Percentiles rank a stretch among this genome's conserved stretches.
Conservation (phyloP, 2,888 invertebrate genomes). For the Oconnorella tubifera region DNA sequence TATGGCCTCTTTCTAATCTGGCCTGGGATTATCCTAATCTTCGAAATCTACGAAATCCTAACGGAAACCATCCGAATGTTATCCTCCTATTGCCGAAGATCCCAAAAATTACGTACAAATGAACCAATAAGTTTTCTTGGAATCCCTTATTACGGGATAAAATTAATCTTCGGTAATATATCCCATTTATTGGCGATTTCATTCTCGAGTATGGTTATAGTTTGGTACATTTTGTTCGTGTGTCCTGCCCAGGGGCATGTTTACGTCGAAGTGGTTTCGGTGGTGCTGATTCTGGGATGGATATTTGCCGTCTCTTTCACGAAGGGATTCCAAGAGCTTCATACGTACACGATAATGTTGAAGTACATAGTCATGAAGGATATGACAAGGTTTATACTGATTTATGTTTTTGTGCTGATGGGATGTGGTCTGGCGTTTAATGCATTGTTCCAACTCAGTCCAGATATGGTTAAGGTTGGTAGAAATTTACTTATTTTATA, state of each 20-base stretch:
- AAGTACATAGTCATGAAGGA: conserved; percentile 50
- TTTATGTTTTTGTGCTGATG: conserved; percentile 49
- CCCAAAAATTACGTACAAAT: neutral
- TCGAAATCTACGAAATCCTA: conserved; percentile 33
- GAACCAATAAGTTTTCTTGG: neutral
- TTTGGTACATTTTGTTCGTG: conserved; percentile 42
- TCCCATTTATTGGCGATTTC: conserved; percentile 28
- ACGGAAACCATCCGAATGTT: neutral
- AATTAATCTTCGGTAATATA: conserved; percentile 33
- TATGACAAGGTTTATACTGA: conserved; percentile 46
- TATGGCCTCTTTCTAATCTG: conserved; percentile 33
- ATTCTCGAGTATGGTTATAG: conserved; percentile 40
- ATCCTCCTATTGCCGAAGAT: neutral
- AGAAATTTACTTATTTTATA: too few relatives aligned
- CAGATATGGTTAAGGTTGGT: conserved; percentile 31
- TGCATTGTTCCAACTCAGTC: conserved; percentile 42
- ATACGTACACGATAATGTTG: conserved; percentile 51
- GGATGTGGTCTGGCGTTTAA: conserved; percentile 51
- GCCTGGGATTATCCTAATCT: conserved; percentile 30
- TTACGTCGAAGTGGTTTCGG: conserved; percentile 46
- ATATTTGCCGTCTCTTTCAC: conserved; percentile 49
- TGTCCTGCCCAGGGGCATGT: conserved; percentile 33
- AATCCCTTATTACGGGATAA: conserved; percentile 16
- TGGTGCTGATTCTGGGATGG: conserved; percentile 50
- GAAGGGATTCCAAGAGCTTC: conserved; percentile 47